Conservation (phyloP, 2,113 vertebrate species). For the Apus apus region DNA sequence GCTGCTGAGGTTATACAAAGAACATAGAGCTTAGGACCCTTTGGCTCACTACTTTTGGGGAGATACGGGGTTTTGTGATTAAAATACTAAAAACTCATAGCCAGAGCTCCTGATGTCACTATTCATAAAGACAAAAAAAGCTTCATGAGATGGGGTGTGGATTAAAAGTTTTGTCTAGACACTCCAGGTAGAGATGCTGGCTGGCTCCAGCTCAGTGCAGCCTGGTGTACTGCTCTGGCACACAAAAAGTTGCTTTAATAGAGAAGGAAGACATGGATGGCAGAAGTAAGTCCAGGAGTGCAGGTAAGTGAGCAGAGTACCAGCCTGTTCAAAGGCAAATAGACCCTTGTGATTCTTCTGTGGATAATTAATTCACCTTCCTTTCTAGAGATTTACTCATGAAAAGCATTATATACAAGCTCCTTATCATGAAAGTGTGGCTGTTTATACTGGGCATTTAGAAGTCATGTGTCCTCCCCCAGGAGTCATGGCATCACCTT, state of each 20-base stretch:
- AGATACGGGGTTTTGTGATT: background rate
- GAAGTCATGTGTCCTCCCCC: background rate
- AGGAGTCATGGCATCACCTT: background rate
- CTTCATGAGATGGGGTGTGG: background rate
- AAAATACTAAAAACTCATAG: background rate
- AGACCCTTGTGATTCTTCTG: background rate
- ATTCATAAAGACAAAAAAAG: background rate
- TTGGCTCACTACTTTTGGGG: background rate
- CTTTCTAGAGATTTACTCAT: background rate
- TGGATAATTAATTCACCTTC: background rate
- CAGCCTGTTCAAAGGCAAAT: background rate
- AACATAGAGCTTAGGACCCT: background rate
- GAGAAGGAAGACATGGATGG: background rate
- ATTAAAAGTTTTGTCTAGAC: background rate
- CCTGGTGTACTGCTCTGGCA: background rate
- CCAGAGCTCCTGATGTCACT: background rate
- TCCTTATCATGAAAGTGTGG: background rate
- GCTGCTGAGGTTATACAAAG: background rate
- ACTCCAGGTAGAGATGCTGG: background rate
- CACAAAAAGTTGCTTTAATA: background rate
- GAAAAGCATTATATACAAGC: background rate
- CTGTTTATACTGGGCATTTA: background rate
- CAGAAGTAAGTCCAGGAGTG: background rate
- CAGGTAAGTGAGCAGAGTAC: background rate
- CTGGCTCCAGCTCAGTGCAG: background rate